Evolutionary conservation across 2,113 vertebrate genomes (phyloP).

Genomic region (Paramormyrops kingsleyae): DNA sequence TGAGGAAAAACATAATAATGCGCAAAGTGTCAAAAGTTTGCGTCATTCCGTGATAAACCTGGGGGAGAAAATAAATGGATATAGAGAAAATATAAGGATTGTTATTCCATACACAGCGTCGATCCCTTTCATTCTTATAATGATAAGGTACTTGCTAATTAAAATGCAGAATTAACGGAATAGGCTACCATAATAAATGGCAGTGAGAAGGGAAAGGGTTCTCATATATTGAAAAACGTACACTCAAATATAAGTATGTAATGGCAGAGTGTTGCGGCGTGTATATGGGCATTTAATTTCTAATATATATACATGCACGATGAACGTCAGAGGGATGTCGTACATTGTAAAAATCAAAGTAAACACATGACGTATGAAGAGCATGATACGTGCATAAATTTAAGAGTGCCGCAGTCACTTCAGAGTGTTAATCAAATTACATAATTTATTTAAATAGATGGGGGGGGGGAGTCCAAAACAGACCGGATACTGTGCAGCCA

Average conservation of each 20-base stretch:
- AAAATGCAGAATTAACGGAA: not conserved
- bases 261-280: not conserved
- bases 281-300: not conserved
- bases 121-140: not conserved
- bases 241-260: not conserved
- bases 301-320: not conserved
- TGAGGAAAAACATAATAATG: not conserved
- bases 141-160: not conserved
- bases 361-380: not conserved
- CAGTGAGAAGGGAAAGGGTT: not conserved
- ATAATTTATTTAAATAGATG: slow-evolving; percentile 34
- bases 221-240: not conserved
- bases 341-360: not conserved
- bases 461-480: slow-evolving; percentile 26
- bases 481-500: slow-evolving; percentile 34
- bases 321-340: not conserved
- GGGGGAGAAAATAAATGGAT: not conserved
- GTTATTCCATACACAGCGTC: not conserved
- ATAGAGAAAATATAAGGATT: not conserved
- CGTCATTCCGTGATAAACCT: not conserved
- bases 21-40: not conserved
- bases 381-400: not conserved
- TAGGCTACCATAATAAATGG: not conserved
- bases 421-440: slow-evolving; percentile 17
- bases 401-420: slow-evolving; percentile 1